Base-by-base conservation (phyloP, 2,113 vertebrate genomes). In the Vimba vimba region DNA sequence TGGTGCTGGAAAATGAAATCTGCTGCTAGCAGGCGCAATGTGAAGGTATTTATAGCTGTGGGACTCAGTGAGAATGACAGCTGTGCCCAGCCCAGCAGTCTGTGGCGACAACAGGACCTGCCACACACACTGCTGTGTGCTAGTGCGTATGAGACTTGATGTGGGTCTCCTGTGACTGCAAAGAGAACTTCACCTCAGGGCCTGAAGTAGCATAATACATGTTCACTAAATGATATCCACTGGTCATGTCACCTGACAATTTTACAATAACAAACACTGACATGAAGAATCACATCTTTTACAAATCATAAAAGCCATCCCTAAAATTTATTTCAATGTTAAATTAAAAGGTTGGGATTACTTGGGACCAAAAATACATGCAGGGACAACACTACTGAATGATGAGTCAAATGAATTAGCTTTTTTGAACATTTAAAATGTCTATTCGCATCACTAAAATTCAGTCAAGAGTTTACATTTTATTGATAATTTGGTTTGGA, bases 71-170 rank as follows among this genome's bases (percentile, higher is more conserved):
- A 84, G 83, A 88, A 86, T 84, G 84, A 84, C 84, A 88, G 86
- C 84, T 87, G 86, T 87, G 88, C 86, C 59, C 75, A 36, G 73
- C 86, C 86, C 47, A 86, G 86, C 81, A 82, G 84, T 79, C 84
- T 82, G 85, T 87, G 76, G 78, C 8, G 19, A 68, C 75, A 30
- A 83, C 86, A 79, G 73, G 83, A 85, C 66, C 36, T 33, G 39
- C 64, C 33, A 82, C 77, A 82, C 52, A 73, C 64, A 60, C 47
- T 19, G 36, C 36, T 71, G 59, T 66, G 36, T 13, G 79, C n/a
- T 11, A 6, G 77, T 4, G 60, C 57, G 50, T 43, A 59, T 60
- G 71, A 77, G 23, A 74, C 30, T 33, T 55, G 80, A 47, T 52
- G 25, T 64, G n/a, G 15, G 39, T 81, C 79, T 81, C 79, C 23